Conservation (phyloP, 2,797 vertebrate genomes). For the Acridotheres tristis region DNA sequence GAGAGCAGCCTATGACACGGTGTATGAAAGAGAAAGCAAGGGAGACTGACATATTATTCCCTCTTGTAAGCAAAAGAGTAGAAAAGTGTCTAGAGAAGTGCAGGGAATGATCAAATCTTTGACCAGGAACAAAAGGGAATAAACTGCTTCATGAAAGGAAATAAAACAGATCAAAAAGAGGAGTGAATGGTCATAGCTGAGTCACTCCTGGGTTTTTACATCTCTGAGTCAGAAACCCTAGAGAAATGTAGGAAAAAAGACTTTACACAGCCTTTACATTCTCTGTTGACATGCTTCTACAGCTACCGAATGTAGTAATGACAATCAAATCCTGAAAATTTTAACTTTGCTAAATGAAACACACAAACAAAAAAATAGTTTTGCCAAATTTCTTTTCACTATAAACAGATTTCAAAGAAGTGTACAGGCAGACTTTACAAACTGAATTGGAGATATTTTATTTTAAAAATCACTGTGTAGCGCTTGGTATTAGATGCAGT, state of each 20-base stretch:
- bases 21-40: background rate
- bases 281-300: background rate
- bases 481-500: background rate
- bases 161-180: slow-evolving; percentile 25
- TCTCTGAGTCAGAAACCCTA: background rate
- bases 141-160: background rate
- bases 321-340: background rate
- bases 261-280: background rate
- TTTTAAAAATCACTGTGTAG: background rate
- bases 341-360: background rate
- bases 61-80: background rate
- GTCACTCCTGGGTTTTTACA: slow-evolving; percentile 10
- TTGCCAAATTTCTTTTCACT: background rate
- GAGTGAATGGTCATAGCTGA: background rate
- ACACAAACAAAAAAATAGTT: background rate
- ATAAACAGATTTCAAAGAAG: background rate
- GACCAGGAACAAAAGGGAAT: slow-evolving; percentile 34
- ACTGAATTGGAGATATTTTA: background rate
- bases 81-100: background rate
- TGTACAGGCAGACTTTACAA: background rate
- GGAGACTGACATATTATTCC: background rate
- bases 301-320: background rate
- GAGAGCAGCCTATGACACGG: background rate
- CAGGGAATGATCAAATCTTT: background rate
- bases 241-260: background rate